Evolutionary conservation across 1,140 invertebrate genomes (phyloP), one percentile per base, ranked within the genome.

Genomic region (Drosophila erecta): DNA sequence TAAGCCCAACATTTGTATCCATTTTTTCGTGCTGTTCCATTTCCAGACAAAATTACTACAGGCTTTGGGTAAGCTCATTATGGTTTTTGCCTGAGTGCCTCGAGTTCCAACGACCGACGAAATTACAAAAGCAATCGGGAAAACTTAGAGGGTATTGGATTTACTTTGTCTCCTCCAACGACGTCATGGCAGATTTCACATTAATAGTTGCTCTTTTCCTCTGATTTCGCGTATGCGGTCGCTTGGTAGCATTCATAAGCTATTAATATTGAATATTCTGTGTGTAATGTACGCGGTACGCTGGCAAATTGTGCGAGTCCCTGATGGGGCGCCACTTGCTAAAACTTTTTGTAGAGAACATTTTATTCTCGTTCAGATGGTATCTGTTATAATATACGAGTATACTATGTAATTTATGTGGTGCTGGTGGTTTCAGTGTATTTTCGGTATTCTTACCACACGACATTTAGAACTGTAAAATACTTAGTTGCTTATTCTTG

Each of bases 31-130:
- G 30, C n/a, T n/a, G 6, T n/a, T 22, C 17, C 17, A 35, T 58
- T 58, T n/a, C 7, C 12, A 20, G 11, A 43, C 41, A 33, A 17
- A 1, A 0, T 27, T 14, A 14, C 11, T 58, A 41, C 27, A 17
- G 17, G 41, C 41, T 44, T 58, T 44, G 15, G 37, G 6, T 62
- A 62, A 62, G 59, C 59, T 44, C 59, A 62, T 62, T 62, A 62
- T 20, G 59, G 56, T 24, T 47, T 46, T 46, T 35, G 24, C 43
- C 46, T 8, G 46, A 27, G 14, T 30, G 24, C 14, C 14, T 49
- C 4, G 24, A 15, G 14, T 49, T 6, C 47, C 47, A 17, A 11
- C 41, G 30, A 46, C 30, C 20, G 43, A 12, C 7, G 15, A n/a
- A 50, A 50, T 17, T 33, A 10, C 30, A 50, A 17, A 33, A 27